These are phyloP conservation scores for Heteromyza rotundicornis DNA, from an alignment of 2,888 invertebrate genomes.

Conservation along the genomic window DNA sequence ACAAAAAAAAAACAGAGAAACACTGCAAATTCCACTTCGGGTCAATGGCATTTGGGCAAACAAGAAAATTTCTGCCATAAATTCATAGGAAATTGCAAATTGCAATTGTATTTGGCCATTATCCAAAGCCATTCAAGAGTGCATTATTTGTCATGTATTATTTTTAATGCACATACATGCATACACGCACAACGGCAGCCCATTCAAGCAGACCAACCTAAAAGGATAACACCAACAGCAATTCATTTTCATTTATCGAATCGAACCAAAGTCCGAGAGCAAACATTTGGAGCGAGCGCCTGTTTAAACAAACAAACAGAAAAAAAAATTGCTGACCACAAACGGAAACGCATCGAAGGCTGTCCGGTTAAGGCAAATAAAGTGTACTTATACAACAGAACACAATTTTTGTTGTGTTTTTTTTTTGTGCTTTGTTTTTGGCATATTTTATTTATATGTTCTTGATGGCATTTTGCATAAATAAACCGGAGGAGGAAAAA, in stretches of 20 bases:
- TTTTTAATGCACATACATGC: not conserved
- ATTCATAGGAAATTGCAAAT: not conserved
- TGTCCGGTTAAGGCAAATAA: not conserved
- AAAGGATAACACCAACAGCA: not conserved
- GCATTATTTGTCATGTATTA: not conserved
- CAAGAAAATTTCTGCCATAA: not conserved
- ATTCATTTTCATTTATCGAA: not conserved
- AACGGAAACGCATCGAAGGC: not conserved
- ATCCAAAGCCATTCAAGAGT: not conserved
- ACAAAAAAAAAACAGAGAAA: too few species aligned
- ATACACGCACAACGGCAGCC: not conserved
- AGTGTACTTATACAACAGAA: too few species aligned
- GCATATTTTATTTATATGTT: slow-evolving; percentile 25
- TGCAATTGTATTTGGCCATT: not conserved
- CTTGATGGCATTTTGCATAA: slow-evolving; percentile 30
- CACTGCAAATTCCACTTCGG: too few species aligned
- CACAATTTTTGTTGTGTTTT: too few species aligned
- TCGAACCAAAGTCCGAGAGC: too few species aligned
- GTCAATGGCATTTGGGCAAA: not conserved
- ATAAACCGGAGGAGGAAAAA: slow-evolving; percentile 3
- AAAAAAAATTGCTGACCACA: not conserved
- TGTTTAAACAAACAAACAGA: too few species aligned
- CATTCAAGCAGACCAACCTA: not conserved
- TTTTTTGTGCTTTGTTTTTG: slow-evolving; percentile 24
- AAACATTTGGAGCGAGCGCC: too few species aligned